phyloP scores from a whole-genome alignment of 1,140 invertebrate genomes.

The Marisa cornuarietis region DNA sequence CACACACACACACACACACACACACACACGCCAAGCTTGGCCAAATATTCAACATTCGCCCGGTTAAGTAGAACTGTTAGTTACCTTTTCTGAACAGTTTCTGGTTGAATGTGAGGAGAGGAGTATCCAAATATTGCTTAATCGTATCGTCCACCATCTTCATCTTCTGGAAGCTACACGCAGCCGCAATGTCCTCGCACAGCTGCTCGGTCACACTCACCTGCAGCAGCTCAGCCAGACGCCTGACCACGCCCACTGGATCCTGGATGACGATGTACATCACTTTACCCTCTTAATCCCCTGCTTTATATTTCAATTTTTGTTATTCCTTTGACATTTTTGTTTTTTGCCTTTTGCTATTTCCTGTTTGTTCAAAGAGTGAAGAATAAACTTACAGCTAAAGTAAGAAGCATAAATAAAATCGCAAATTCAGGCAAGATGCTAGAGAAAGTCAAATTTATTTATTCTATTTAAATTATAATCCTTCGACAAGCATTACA shows the following conservation, averaged over 20 bases:
- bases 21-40: not conserved
- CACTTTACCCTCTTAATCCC: not conserved
- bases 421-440: too few species aligned
- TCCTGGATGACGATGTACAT: not conserved
- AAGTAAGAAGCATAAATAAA: not conserved
- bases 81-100: not conserved
- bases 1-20: constrained; percentile 10
- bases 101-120: not conserved
- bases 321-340: not conserved
- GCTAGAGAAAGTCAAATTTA: too few species aligned
- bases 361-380: too few species aligned
- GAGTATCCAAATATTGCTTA: not conserved
- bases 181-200: constrained; percentile 13
- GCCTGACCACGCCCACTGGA: too few species aligned
- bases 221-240: not conserved
- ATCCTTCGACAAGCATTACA: too few species aligned
- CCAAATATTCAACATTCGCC: constrained; percentile 3
- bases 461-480: too few species aligned
- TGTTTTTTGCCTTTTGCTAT: not conserved
- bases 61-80: not conserved
- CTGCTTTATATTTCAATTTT: not conserved
- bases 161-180: constrained; percentile 23
- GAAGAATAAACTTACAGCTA: not conserved
- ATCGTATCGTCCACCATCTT: constrained; percentile 4
- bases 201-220: not conserved